These are phyloP conservation scores for Sus scrofa DNA, from an alignment of 2,113 vertebrate genomes.

Conservation along the genomic window T2T-Sscrofa CM000817.6:21305001-21305500, in stretches of 20 bases:
- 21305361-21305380: rapidly evolving
- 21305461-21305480: neutral
- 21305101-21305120: too few relatives aligned
- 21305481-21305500: neutral
- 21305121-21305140: neutral
- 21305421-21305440: neutral
- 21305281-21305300: neutral
- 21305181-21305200: neutral
- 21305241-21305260: neutral
- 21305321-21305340: neutral
- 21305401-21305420: neutral
- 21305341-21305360: rapidly evolving
- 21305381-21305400: neutral
- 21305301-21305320: neutral
- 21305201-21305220: neutral
- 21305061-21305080: neutral
- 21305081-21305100: neutral
- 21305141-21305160: slow-evolving; percentile 41
- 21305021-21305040: neutral
- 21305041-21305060: neutral
- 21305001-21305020: neutral
- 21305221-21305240: neutral
- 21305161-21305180: neutral
- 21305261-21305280: rapidly evolving
- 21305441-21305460: neutral